Conservation (phyloP, 2,888 invertebrate species). For the Cheilosia grossa region DNA sequence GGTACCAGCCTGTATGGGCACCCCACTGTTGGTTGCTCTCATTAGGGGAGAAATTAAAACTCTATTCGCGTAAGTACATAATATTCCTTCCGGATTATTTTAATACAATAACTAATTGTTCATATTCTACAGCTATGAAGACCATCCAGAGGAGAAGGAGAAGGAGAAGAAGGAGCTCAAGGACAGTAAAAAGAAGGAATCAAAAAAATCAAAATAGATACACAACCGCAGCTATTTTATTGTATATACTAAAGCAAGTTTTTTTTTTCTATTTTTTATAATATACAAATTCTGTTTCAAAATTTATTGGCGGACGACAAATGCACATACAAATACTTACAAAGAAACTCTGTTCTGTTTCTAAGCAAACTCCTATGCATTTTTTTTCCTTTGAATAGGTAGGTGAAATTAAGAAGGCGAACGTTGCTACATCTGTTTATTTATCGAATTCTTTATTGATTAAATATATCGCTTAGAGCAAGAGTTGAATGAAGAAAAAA, state of each 20-base stretch:
- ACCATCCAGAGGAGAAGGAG: slow-evolving; percentile 86
- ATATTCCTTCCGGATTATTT: not conserved
- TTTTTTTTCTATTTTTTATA: slow-evolving; percentile 28
- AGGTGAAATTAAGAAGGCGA: not conserved
- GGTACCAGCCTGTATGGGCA: slow-evolving; percentile 97
- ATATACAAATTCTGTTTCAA: slow-evolving; percentile 10
- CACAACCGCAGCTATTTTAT: slow-evolving; percentile 31
- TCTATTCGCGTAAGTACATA: slow-evolving; percentile 91
- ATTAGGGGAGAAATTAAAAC: slow-evolving; percentile 95
- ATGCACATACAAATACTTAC: slow-evolving; percentile 58
- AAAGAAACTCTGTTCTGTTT: slow-evolving; percentile 48
- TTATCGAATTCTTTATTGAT: no score
- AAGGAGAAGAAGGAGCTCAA: slow-evolving; percentile 82
- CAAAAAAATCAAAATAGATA: slow-evolving; percentile 81
- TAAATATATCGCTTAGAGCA: not conserved
- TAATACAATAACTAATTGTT: slow-evolving; percentile 1
- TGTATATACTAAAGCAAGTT: slow-evolving; percentile 60
- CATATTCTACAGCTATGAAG: slow-evolving; percentile 86
- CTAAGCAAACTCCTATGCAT: slow-evolving; percentile 33
- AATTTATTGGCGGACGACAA: slow-evolving; percentile 42
- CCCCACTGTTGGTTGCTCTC: slow-evolving; percentile 94
- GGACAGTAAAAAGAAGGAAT: slow-evolving; percentile 82
- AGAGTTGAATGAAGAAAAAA: not conserved
- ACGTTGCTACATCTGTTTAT: not conserved
- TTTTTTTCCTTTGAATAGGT: not conserved